Base-by-base conservation (phyloP, 2,797 vertebrate genomes). In the Chlorospingus flavigularis region DNA sequence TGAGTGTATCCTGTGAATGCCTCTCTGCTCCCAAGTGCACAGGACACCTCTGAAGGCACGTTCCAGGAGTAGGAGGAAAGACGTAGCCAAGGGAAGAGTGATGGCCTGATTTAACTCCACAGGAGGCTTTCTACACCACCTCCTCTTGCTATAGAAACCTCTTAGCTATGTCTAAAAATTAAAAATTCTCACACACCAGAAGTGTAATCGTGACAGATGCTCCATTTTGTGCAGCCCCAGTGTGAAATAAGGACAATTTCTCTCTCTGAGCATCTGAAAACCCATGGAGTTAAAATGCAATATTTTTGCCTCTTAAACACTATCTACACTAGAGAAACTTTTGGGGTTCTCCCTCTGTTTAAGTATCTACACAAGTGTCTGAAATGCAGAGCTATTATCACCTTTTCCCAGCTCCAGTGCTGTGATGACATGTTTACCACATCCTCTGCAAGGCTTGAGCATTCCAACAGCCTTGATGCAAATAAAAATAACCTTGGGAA, bases 241-340 rank as follows among this genome's bases (percentile, higher is more conserved):
- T 90, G 96, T 96, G 86, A 96, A 93, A 62, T 87, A 91, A 96
- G 91, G 94, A 95, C 94, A 97, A 16, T 39, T 87, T 57, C 65
- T 10, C 55, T 71, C 71, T 86, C 65, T 0, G 20, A 92, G 78
- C 54, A 43, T 60, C 55, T 15, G 45, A 65, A 71, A 55, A 94
- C 45, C 68, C 45, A 10, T 1, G 11, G 42, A 80, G 50, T 53
- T 37, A 75, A 47, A 30, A 57, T 39, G 54, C 18, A 19, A 13
- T 10, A 25, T 42, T 24, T 43, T 37, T 60, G 25, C 18, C 50
- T 24, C 66, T 37, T 60, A 23, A 37, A 47, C 1, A 9, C 42
- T 48, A 14, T 14, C 65, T 35, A 57, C 61, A n/a, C 31, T 30
- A 19, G 47, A 74, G 20, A 71, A 87, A 74, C 45, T 85, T 94